Evolutionary conservation across 2,797 vertebrate species (phyloP).

Genomic region (Sorex maritimensis): DNA sequence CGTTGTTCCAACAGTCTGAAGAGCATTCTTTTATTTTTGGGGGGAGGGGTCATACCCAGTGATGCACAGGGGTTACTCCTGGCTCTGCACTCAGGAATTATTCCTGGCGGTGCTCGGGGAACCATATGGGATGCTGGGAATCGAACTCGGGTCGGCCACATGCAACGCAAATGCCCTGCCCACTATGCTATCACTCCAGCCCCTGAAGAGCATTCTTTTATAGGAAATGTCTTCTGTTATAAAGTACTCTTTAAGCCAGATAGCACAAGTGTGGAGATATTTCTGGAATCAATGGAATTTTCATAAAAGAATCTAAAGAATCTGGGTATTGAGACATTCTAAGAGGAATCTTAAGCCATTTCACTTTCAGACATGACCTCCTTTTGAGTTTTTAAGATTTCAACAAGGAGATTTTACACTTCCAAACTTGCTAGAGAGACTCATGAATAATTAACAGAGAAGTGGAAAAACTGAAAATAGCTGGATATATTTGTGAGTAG

Average conservation of each 20-base stretch:
- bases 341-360: neutral
- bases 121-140: too few species aligned
- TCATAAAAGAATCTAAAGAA: conserved; percentile 8
- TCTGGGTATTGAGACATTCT: neutral
- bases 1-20: neutral
- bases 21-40: neutral
- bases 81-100: too few species aligned
- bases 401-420: neutral
- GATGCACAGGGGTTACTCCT: too few species aligned
- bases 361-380: neutral
- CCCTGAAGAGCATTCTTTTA: neutral
- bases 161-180: too few species aligned
- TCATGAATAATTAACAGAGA: neutral
- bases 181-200: too few species aligned
- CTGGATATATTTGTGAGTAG: neutral
- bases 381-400: conserved; percentile 38
- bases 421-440: neutral
- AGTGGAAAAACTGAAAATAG: neutral
- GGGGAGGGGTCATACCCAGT: too few species aligned
- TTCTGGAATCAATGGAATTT: neutral
- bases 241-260: conserved; percentile 3
- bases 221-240: neutral
- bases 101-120: too few species aligned
- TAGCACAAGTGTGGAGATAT: neutral
- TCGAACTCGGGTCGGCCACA: too few species aligned